These are phyloP conservation scores for Atta texana DNA, from an alignment of 1,140 invertebrate species.

Conservation along the genomic window DNA sequence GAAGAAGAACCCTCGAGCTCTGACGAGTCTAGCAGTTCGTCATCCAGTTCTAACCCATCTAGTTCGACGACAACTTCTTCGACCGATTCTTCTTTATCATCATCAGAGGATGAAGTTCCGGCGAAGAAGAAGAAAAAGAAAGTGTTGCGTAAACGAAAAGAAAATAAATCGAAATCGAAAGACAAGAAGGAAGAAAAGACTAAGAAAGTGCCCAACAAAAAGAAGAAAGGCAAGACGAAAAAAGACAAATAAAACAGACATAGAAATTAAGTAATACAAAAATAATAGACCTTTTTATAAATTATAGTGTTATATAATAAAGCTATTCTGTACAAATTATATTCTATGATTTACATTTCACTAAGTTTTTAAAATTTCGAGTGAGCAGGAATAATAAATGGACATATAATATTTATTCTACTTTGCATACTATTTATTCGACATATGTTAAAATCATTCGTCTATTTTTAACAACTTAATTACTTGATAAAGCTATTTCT, in stretches of 20 bases:
- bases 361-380: background rate
- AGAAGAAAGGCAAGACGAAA: constrained; percentile 60
- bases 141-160: constrained; percentile 48
- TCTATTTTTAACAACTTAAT: background rate
- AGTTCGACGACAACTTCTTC: constrained; percentile 26
- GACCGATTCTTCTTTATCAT: constrained; percentile 24
- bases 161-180: constrained; percentile 56
- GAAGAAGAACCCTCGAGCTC: constrained; percentile 58
- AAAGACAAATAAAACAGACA: constrained; percentile 14
- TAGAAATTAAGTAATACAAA: constrained; percentile 4
- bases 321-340: constrained; percentile 4
- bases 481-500: background rate
- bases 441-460: background rate
- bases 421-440: background rate
- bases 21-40: constrained; percentile 63
- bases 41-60: constrained; percentile 66
- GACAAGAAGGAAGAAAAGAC: constrained; percentile 67
- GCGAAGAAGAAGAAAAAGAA: constrained; percentile 19
- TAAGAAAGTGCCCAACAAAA: constrained; percentile 52
- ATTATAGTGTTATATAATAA: background rate
- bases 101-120: constrained; percentile 32
- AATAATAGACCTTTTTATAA: background rate
- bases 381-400: constrained; percentile 15
- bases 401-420: constrained; percentile 18
- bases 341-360: background rate